Base-by-base conservation (phyloP, 2,113 vertebrate genomes). In the Poecilia latipinna region DNA sequence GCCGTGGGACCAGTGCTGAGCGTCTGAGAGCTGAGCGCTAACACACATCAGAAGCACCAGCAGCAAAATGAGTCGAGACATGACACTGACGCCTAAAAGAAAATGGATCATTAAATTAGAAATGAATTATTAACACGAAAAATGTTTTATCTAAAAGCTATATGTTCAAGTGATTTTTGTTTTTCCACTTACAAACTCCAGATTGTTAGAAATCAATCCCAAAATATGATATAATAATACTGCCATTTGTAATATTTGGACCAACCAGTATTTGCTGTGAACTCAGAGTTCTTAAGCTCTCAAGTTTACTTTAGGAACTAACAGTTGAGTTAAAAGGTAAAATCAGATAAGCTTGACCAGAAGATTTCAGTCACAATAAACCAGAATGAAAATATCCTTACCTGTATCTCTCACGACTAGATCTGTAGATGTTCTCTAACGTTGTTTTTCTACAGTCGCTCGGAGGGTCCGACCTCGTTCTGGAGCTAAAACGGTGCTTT, bases 1-100 rank as follows among this genome's bases (percentile, higher is more conserved):
- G 51, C 96, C 95, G 15, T 97, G 96, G 77, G 96, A 97, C 96
- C 96, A 97, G 90, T 97, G 97, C 90, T 97, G 96, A 28, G 84
- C 91, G 7, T 35, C 72, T 13, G 89, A 95, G 33, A 93, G 75
- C 71, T 93, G 89, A 15, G 87, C 81, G 15, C 93, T 86, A 12
- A 93, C 79, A 77, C 92, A 93, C 24, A 96, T 84, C 80, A 96
- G 70, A 84, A 96, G 75, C 70, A 94, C 92, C 8, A 95, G 60
- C 86, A 96, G 79, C 69, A 97, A 82, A 68, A 95, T 70, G 65
- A 96, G 78, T 35, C 93, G 88, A 82, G 87, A 91, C 77, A 93
- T 91, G 92, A 90, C 95, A 62, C 31, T 70, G 24, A 32, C 29
- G 64, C 87, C 86, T 89, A 24, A 28, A 64, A 65, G 12, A 22